Evolutionary conservation across 2,797 vertebrate genomes (phyloP), one percentile per base, ranked within the genome.

Genomic region (Acipenser oxyrinchus): DNA sequence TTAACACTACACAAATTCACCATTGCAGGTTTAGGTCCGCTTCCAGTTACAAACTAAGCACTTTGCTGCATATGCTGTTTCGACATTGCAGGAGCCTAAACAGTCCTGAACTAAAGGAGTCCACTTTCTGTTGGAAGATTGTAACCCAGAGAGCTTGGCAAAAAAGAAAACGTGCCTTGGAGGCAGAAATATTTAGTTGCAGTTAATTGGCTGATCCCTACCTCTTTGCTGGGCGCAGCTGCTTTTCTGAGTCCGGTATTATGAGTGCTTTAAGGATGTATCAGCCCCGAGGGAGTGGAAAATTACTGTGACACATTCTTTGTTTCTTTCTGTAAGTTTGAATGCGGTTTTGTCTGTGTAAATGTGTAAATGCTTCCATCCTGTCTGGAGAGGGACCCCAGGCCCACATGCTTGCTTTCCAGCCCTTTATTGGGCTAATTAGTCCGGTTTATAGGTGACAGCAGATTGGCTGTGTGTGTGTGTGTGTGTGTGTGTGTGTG

Each of bases 361-460:
- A 62, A 67, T 57, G 55, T 9, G 23, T 37, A 5, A 37, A n/a
- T 55, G 53, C 53, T 55, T n/a, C 53, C 60, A 67, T 67, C 66
- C 66, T 67, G 66, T 62, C 66, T 55, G 48, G 58, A 59, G 66
- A 57, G 51, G 49, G 81, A 12, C 60, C 64, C 60, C 49, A 73
- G 81, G 83, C 73, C 85, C 84, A 83, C 88, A 82, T 86, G 87
- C 84, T 84, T 77, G 81, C 79, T 90, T 85, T 89, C 87, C 7
- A 37, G 37, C 4, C 37, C 37, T 37, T 37, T 37, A 37, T 37
- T 37, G 37, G 37, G 37, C n/a, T 37, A 37, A 37, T 37, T 37
- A 37, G 37, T 37, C 37, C 37, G 37, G 18, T 18, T 18, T 18
- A 37, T 5, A 5, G 37, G 37, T 5, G 23, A 37, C 3, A 37